Base-by-base conservation (phyloP, 2,113 vertebrate species). In the Mastomys natalensis region DNA sequence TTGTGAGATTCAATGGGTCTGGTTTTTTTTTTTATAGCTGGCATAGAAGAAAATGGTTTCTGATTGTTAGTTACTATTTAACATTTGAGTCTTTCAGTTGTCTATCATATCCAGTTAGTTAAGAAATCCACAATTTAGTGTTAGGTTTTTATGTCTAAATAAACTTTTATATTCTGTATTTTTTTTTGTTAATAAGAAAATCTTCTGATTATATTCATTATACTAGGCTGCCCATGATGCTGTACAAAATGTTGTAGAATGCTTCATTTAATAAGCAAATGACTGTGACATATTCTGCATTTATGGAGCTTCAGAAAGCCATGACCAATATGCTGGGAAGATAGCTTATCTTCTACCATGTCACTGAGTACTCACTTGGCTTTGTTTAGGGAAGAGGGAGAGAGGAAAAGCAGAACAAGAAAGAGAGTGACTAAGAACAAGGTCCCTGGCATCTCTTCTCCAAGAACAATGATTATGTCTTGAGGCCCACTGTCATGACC, bases 1-100 rank as follows among this genome's bases (percentile, higher is more conserved):
- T 51, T 68, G 68, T 26, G 48, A 77, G 68, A 70, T 11, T 73
- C 89, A 74, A 43, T 89, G 17, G 40, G 53, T 68, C 58, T 73
- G 55, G 43, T 19, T 86, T 89, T 92, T 19, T 86, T 89, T 92
- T 48, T 70, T 74, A 31, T 43, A 86, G 40, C 43, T 74, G 48
- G 34, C 66, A 89, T 66, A 37, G 68, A 62, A 87, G 73, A 64
- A 92, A 92, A 68, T 89, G 58, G 74, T 92, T 86, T 95, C n/a
- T n/a, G 24, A 68, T 17, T 62, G 53, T 74, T 91, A 91, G 82
- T 89, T 64, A 68, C 55, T 85, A 16, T 40, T 68, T 89, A 68
- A 31, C 76, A 92, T 66, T 85, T 91, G 55, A 73, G 74, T 91
- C 73, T 86, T 87, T 86, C 21, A 31, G 31, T 80, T 95, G 34